Evolutionary conservation across 2,797 vertebrate genomes (phyloP).

Genomic region (Chanos chanos): DNA sequence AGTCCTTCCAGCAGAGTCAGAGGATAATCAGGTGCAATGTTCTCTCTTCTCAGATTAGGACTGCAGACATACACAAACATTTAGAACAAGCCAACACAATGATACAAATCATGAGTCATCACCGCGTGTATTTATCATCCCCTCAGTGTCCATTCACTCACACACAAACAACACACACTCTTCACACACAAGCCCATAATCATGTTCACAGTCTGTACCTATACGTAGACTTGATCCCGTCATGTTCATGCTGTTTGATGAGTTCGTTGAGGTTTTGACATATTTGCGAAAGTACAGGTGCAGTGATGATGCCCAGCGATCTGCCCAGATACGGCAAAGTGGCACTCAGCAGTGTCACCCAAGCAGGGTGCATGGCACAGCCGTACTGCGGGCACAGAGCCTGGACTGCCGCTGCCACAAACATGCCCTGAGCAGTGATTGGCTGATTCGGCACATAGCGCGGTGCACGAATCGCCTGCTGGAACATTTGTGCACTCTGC

Average conservation of each 20-base stretch:
- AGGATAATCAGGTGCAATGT: constrained; percentile 92
- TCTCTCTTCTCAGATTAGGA: constrained; percentile 79
- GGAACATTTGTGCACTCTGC: constrained; percentile 86
- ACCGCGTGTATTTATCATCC: too few relatives aligned
- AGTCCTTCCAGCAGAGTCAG: constrained; percentile 93
- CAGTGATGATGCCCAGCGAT: constrained; percentile 88
- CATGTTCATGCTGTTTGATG: constrained; percentile 87
- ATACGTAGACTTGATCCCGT: constrained; percentile 71
- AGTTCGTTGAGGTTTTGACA: constrained; percentile 94
- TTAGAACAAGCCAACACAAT: background rate
- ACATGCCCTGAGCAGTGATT: constrained; percentile 92
- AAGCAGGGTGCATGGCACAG: constrained; percentile 90
- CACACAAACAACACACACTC: background rate
- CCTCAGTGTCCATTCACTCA: background rate
- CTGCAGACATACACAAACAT: constrained; percentile 52
- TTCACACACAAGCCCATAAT: background rate
- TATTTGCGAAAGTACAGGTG: constrained; percentile 87
- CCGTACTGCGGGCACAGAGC: constrained; percentile 89
- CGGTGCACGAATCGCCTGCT: constrained; percentile 88
- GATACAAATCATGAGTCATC: background rate
- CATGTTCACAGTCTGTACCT: constrained; percentile 73
- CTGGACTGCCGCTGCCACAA: constrained; percentile 87
- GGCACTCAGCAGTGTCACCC: constrained; percentile 86
- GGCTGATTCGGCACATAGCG: constrained; percentile 87
- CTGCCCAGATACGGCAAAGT: constrained; percentile 89